Base-by-base conservation (phyloP, 2,797 vertebrate species). In the Poecilia wingei region DNA sequence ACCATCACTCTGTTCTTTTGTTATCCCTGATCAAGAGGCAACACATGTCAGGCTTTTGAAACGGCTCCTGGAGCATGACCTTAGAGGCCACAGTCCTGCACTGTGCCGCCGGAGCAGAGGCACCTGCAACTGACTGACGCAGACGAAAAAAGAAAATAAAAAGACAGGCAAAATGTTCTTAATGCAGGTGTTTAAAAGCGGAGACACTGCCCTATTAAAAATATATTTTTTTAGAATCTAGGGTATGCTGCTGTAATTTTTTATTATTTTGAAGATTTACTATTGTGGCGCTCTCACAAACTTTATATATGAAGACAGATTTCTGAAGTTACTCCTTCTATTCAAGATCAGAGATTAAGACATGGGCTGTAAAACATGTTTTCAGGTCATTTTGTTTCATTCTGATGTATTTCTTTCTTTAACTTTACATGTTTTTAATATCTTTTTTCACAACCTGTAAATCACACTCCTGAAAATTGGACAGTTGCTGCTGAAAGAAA, bases 11-110 rank as follows among this genome's bases (percentile, higher is more conserved):
- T 79, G 49, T 82, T 84, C 85, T 78, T 77, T 85, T 91, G 82
- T 84, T 87, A 72, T 80, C 57, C 55, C 77, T 86, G 90, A 94
- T 95, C 90, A 95, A 94, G 89, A 94, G 89, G 93, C 94, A 96
- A 93, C 95, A 96, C 94, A 96, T 96, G 95, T 96, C 94, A 94
- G 88, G 92, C 92, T 92, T 95, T 95, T 93, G 93, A 96, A 95
- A 86, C 82, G 93, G 84, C 84, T 92, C 92, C 94, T 93, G 94
- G 94, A 95, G 93, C 80, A 89, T 94, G 95, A 96, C 95, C 94
- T 95, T 87, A 82, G 80, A 93, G 93, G 95, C 95, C 95, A 95
- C 95, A 91, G 93, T 91, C 90, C 92, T 90, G 92, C 92, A 91
- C 91, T 25, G 22, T 4, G 20, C 10, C 59, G 55, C 25, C 49